phyloP scores from a whole-genome alignment of 2,113 vertebrate species.

The human (Homo sapiens) region DNA sequence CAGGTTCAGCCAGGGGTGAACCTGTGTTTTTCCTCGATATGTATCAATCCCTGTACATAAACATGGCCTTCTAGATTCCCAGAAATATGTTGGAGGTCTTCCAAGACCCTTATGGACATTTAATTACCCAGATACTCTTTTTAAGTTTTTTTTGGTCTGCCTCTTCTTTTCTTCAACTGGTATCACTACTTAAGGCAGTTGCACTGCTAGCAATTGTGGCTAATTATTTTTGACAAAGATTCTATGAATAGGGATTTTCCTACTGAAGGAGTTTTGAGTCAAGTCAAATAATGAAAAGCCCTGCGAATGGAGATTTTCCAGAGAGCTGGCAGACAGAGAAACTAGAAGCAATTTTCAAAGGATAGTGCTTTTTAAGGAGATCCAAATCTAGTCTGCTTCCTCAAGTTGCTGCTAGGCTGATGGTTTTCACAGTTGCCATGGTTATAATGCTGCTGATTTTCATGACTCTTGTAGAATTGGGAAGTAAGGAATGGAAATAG shows the following conservation, averaged over 20 bases:
- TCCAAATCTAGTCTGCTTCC: neutral
- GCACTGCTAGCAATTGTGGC: neutral
- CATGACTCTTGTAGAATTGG: neutral
- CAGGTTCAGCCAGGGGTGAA: neutral
- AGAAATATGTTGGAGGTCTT: neutral
- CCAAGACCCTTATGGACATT: neutral
- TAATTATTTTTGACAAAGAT: neutral
- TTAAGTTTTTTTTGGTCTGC: neutral
- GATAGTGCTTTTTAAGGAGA: neutral
- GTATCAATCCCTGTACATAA: fast-evolving
- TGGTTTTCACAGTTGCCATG: neutral
- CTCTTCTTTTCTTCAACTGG: neutral
- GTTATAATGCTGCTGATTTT: neutral
- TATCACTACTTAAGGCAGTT: neutral
- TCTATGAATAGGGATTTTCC: neutral
- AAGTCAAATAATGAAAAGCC: neutral
- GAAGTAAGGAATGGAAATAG: neutral
- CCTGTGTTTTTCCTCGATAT: neutral
- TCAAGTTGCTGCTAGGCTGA: neutral
- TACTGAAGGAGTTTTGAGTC: neutral
- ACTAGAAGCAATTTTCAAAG: neutral
- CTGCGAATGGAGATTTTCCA: neutral
- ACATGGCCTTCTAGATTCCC: neutral
- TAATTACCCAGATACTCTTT: neutral
- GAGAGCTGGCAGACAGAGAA: neutral